Percentiles rank a stretch among this genome's conserved stretches.
These are phyloP conservation scores for Sander lucioperca DNA, from an alignment of 2,113 vertebrate species.

Conservation along the genomic window DNA sequence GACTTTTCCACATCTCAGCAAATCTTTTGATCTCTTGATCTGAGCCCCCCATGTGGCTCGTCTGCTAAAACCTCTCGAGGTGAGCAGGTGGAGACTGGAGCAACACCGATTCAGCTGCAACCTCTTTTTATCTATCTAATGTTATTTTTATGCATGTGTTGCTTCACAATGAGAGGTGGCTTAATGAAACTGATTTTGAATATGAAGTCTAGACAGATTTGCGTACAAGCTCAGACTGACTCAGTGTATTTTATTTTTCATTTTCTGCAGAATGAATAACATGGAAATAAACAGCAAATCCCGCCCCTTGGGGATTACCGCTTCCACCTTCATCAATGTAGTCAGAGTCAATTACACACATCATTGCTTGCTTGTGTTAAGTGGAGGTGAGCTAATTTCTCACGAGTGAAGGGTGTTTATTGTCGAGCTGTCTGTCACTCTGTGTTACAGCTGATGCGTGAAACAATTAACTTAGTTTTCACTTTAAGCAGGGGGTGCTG, in stretches of 20 bases:
- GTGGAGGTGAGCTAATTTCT: conserved; percentile 72
- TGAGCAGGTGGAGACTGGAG: conserved; percentile 27
- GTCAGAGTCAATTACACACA: conserved; percentile 79
- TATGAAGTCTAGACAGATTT: conserved; percentile 45
- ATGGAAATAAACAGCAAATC: conserved; percentile 50
- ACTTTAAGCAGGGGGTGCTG: conserved; percentile 15
- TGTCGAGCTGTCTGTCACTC: conserved; percentile 62
- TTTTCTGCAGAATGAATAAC: conserved; percentile 45
- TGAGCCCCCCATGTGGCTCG: conserved; percentile 7
- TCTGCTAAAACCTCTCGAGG: conserved; percentile 35
- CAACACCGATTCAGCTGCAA: neutral
- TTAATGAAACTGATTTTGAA: conserved; percentile 56
- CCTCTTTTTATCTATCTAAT: neutral
- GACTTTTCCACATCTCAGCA: conserved; percentile 51
- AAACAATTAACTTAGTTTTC: conserved; percentile 53
- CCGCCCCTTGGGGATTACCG: conserved; percentile 57
- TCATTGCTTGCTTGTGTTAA: conserved; percentile 68
- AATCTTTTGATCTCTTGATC: conserved; percentile 65
- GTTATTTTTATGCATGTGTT: conserved; percentile 14
- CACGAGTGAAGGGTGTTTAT: conserved; percentile 51
- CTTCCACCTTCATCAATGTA: conserved; percentile 61
- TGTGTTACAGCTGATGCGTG: conserved; percentile 36
- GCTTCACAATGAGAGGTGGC: conserved; percentile 9
- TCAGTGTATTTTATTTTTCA: conserved; percentile 26
- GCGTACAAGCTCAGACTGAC: conserved; percentile 22